These are phyloP conservation scores for Hycleus cichorii DNA, from an alignment of 1,140 invertebrate genomes.

Conservation along the genomic window DNA sequence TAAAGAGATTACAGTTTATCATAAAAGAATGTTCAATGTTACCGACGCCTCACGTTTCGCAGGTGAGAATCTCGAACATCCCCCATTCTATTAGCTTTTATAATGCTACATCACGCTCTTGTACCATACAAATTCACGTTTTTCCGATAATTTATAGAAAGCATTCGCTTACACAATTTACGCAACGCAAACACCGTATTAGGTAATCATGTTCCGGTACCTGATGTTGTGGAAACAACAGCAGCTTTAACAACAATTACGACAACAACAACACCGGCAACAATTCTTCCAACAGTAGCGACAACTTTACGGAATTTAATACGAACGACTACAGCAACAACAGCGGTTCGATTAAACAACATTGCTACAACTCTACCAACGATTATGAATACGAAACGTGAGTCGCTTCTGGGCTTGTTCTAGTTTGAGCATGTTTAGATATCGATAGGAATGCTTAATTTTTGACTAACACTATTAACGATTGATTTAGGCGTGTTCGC, in stretches of 20 bases:
- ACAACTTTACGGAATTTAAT: constrained; percentile 22
- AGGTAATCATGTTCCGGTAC: constrained; percentile 51
- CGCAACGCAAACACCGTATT: constrained; percentile 54
- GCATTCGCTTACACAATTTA: constrained; percentile 52
- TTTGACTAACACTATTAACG: constrained; percentile 1
- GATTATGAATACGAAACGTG: constrained; percentile 26
- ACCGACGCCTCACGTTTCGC: constrained; percentile 44
- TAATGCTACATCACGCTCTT: neutral
- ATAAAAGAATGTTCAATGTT: constrained; percentile 42
- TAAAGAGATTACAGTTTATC: constrained; percentile 77
- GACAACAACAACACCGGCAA: constrained; percentile 11
- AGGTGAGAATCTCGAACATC: constrained; percentile 46
- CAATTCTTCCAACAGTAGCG: constrained; percentile 12
- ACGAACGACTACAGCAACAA: constrained; percentile 22
- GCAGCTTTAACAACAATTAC: constrained; percentile 2
- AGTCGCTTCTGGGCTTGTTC: constrained; percentile 4
- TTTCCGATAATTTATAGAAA: constrained; percentile 43
- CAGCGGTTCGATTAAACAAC: constrained; percentile 21
- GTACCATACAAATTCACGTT: constrained; percentile 21
- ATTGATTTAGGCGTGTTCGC: constrained; percentile 21
- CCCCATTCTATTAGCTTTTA: no score
- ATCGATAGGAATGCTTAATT: neutral
- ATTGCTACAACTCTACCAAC: constrained; percentile 24
- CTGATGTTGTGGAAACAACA: constrained; percentile 36
- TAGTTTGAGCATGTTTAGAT: neutral